These are phyloP conservation scores for Euwallacea fornicatus DNA, from an alignment of 1,140 invertebrate species.

Conservation along the genomic window DNA sequence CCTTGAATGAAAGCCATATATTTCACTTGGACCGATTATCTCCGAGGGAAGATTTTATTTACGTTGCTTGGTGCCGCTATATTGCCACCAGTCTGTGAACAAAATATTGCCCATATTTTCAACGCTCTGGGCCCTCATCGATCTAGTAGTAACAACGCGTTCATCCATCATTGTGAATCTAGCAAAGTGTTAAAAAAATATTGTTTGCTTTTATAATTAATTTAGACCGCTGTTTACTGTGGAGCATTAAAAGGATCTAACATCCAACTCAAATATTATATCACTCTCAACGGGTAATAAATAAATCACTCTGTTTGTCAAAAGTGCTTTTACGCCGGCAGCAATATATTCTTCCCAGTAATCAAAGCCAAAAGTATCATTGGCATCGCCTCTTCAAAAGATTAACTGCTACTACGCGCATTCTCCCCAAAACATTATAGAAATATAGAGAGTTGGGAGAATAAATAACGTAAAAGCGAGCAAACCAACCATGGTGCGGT, in stretches of 20 bases:
- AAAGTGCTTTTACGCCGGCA: constrained; percentile 22
- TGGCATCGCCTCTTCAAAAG: constrained; percentile 33
- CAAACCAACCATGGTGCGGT: constrained; percentile 46
- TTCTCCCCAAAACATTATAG: constrained; percentile 36
- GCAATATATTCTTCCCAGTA: constrained; percentile 29
- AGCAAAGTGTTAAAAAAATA: no score
- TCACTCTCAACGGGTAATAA: constrained; percentile 14
- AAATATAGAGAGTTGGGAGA: constrained; percentile 34
- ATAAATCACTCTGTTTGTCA: constrained; percentile 25
- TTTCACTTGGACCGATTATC: constrained; percentile 2
- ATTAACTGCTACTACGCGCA: constrained; percentile 33
- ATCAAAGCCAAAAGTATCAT: constrained; percentile 32
- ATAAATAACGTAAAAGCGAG: constrained; percentile 39
- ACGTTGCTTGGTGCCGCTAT: no score
- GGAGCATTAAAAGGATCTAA: no score
- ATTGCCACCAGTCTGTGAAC: no score
- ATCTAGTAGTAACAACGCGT: no score
- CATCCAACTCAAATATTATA: constrained; percentile 9
- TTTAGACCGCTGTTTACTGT: no score
- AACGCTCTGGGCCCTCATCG: no score
- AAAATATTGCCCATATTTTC: no score
- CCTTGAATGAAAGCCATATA: constrained; percentile 8
- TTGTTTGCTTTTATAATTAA: no score
- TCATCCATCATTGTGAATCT: no score
- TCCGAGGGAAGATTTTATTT: background rate